Evolutionary conservation across 2,888 invertebrate genomes (phyloP).

Genomic region (Mimachlamys varia): DNA sequence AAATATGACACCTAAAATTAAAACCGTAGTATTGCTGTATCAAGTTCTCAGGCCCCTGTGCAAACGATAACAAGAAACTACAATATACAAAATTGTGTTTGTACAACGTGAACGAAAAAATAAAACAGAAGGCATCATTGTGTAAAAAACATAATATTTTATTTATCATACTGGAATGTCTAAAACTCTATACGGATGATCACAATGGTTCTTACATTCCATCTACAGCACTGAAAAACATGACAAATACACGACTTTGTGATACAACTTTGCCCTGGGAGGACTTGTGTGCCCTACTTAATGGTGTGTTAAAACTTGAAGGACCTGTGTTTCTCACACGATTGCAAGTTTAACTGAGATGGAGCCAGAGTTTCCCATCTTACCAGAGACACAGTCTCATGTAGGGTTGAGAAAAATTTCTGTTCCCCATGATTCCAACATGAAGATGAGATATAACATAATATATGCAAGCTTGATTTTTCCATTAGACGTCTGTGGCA

Average conservation of each 20-base stretch:
- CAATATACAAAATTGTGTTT: too few relatives aligned
- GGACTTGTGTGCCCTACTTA: neutral
- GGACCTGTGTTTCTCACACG: neutral
- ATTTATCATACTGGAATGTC: constrained; percentile 31
- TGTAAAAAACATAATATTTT: constrained; percentile 34
- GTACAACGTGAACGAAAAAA: neutral
- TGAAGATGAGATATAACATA: neutral
- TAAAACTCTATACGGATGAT: constrained; percentile 28
- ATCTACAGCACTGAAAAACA: neutral
- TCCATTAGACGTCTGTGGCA: neutral
- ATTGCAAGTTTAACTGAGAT: too few relatives aligned
- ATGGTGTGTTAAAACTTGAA: neutral
- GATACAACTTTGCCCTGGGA: neutral
- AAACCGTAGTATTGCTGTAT: too few relatives aligned
- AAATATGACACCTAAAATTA: too few relatives aligned
- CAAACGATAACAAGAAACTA: too few relatives aligned
- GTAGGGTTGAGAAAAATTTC: too few relatives aligned
- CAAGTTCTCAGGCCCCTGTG: too few relatives aligned
- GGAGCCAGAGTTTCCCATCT: too few relatives aligned
- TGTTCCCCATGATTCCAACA: neutral
- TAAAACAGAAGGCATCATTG: neutral
- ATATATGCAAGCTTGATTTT: neutral
- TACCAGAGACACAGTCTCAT: too few relatives aligned
- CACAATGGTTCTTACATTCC: constrained; percentile 33
- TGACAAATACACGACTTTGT: neutral